These are phyloP conservation scores for Zalophus californianus DNA, from an alignment of 2,797 vertebrate genomes.

Conservation along the genomic window DNA sequence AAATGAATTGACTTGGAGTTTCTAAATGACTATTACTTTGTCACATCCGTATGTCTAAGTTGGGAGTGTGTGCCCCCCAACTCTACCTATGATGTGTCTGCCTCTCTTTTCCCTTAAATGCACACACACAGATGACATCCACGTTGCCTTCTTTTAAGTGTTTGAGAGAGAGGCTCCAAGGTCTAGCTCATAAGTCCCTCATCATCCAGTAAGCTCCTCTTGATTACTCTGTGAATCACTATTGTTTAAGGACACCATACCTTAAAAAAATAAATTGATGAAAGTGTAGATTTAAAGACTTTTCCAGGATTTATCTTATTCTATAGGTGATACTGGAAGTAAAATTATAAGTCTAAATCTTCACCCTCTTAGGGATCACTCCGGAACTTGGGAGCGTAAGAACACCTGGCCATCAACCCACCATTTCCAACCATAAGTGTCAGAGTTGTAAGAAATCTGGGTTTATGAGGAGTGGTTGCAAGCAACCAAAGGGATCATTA, in stretches of 20 bases:
- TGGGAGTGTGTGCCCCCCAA: not conserved
- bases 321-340: not conserved
- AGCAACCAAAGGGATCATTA: not conserved
- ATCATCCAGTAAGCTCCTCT: constrained; percentile 24
- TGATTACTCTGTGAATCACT: constrained; percentile 10
- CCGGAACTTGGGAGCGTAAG: not conserved
- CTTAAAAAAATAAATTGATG: constrained; percentile 1
- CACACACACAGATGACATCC: not conserved
- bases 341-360: not conserved
- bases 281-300: not conserved
- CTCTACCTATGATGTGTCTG: not conserved
- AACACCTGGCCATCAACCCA: not conserved
- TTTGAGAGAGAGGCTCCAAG: not conserved
- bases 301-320: not conserved
- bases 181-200: not conserved
- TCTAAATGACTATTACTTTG: not conserved
- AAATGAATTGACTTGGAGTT: not conserved
- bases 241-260: not conserved
- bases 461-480: not conserved
- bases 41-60: not conserved
- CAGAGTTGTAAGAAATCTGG: not conserved
- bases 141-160: not conserved
- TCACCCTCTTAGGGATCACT: not conserved
- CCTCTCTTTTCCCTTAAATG: not conserved
- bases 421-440: not conserved